Evolutionary conservation across 1,140 invertebrate species (phyloP).

Genomic region (Diorhabda sublineata): DNA sequence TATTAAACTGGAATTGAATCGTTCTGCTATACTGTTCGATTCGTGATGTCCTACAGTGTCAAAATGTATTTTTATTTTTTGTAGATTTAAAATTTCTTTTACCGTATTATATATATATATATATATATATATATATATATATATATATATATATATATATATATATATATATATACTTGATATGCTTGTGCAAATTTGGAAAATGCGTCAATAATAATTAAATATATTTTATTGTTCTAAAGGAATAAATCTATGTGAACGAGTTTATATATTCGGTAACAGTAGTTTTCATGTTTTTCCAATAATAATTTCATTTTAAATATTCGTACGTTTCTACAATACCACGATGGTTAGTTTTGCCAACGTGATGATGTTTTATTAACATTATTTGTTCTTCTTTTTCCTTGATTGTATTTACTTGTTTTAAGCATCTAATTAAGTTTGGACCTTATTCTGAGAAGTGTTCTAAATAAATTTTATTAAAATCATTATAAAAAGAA

Average conservation of each 20-base stretch:
- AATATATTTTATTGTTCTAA: too few relatives aligned
- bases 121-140: too few relatives aligned
- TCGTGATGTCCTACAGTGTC: conserved; percentile 15
- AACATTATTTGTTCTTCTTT: conserved; percentile 22
- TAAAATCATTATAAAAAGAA: conserved; percentile 15
- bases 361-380: conserved; percentile 26
- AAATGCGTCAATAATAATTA: too few relatives aligned
- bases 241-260: too few relatives aligned
- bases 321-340: conserved; percentile 22
- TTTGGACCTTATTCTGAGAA: neutral
- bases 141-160: too few relatives aligned
- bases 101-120: too few relatives aligned
- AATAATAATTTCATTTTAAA: conserved; percentile 24
- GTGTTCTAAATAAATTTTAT: conserved; percentile 18
- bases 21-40: conserved; percentile 20
- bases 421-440: neutral
- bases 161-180: too few relatives aligned
- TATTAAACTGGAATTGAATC: conserved; percentile 21
- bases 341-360: conserved; percentile 26
- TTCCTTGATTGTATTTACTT: conserved; percentile 2
- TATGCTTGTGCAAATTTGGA: neutral
- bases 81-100: conserved; percentile 10
- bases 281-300: neutral
- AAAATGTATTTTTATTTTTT: conserved; percentile 26
- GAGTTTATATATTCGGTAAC: neutral